A percentile compares a stretch with the other conserved stretches of the same genome.
Evolutionary conservation across 1,140 invertebrate genomes (phyloP).

Genomic region (Drosophila ohnishii): DNA sequence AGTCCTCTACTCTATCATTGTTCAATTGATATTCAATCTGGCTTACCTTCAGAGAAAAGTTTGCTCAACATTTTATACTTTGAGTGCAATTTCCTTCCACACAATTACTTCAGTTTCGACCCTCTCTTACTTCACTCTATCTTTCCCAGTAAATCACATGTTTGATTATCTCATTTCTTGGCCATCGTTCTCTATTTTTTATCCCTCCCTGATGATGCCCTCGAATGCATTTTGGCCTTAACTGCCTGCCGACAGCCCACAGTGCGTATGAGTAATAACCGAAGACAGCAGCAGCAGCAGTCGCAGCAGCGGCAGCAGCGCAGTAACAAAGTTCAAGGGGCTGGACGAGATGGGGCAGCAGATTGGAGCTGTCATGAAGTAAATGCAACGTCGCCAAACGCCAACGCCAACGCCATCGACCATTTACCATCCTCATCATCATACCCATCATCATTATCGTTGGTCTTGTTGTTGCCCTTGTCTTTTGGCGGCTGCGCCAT

Average conservation of each 20-base stretch:
- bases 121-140: neutral
- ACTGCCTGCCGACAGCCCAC: conserved; percentile 49
- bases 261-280: conserved; percentile 77
- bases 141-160: conserved; percentile 24
- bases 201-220: conserved; percentile 33
- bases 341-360: conserved; percentile 3
- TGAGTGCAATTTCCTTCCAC: conserved; percentile 34
- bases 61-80: conserved; percentile 14
- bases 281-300: conserved; percentile 17
- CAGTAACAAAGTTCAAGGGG: conserved; percentile 40
- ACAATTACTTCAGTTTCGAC: conserved; percentile 45
- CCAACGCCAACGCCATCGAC: conserved; percentile 65
- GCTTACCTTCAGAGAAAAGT: conserved; percentile 13
- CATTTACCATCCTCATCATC: conserved; percentile 35
- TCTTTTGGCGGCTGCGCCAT: conserved; percentile 14
- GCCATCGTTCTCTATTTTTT: neutral
- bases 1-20: neutral
- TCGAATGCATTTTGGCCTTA: conserved; percentile 56
- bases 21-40: conserved; percentile 10
- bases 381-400: conserved; percentile 55
- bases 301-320: conserved; percentile 7
- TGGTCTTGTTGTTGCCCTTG: conserved; percentile 1
- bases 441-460: conserved; percentile 24
- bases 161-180: conserved; percentile 70
- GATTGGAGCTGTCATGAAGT: conserved; percentile 58